Conservation (phyloP, 1,140 invertebrate species). For the Venustaconcha ellipsiformis region DNA sequence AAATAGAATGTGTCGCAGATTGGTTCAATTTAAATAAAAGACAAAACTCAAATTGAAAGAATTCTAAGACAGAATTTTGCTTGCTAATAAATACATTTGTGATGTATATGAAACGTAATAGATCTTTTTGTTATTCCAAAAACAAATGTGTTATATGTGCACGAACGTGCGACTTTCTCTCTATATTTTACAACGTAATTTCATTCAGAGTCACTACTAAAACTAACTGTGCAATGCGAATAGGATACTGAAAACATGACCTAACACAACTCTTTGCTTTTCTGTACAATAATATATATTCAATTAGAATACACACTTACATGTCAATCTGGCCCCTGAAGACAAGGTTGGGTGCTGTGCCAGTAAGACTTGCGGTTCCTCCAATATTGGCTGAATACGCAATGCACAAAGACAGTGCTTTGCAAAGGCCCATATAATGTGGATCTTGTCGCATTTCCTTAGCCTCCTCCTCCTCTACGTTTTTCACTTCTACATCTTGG, state of each 20-base stretch:
- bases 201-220: not conserved
- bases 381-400: slow-evolving; percentile 86
- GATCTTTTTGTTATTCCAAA: too few relatives aligned
- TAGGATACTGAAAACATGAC: not conserved
- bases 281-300: not conserved
- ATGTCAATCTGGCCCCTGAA: slow-evolving; percentile 69
- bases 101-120: too few relatives aligned
- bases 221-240: too few relatives aligned
- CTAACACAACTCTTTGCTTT: not conserved
- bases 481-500: too few relatives aligned
- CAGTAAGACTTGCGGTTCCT: slow-evolving; percentile 88
- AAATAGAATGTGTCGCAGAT: too few relatives aligned
- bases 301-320: slow-evolving; percentile 27
- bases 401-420: slow-evolving; percentile 74
- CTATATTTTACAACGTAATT: not conserved
- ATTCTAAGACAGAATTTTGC: too few relatives aligned
- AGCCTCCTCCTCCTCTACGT: too few relatives aligned
- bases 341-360: slow-evolving; percentile 89
- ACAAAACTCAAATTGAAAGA: too few relatives aligned
- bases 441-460: not conserved
- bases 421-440: slow-evolving; percentile 45
- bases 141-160: too few relatives aligned
- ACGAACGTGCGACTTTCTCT: too few relatives aligned
- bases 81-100: too few relatives aligned
- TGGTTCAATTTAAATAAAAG: too few relatives aligned